Evolutionary conservation across 2,113 vertebrate genomes (phyloP), one percentile per base, ranked within the genome.

Genomic region (Turdus rufiventris): DNA sequence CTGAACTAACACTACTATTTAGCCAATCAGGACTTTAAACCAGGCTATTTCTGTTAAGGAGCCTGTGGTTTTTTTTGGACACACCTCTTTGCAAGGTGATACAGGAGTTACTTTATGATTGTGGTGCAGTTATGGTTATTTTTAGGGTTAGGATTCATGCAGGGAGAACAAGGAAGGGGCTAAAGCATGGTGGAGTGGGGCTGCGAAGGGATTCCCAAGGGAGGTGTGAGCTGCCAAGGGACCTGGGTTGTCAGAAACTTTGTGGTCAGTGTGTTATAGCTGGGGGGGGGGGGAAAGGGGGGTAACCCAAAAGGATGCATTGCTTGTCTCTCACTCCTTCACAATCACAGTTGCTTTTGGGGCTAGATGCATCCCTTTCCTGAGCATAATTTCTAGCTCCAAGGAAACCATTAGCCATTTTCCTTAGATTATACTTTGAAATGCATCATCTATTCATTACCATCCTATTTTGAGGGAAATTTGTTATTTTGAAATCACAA

Each of bases 401-500:
- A 76, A 42, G 50, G 48, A 75, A 87, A 60, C 16, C 38, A 68
- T 78, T 77, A 81, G 26, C 34, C 34, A 45, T 88, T 91, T 91
- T 70, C 70, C 53, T 75, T 66, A 38, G 38, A 70, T 62, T 47
- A 73, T 33, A 31, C 29, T 82, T 82, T 62, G 34, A 91, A 92
- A 77, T 29, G 21, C 62, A 36, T 77, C 24, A 29, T 56, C 91
- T 94, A 25, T 92, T 90, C 45, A n/a, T 89, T 83, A 74, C 62
- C 82, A 21, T 23, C 40, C 65, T 80, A 62, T 88, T 93, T 93
- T 70, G 73, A 93, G 80, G 56, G 36, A 71, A 34, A 25, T 78
- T 91, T 66, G 45, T 93, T 60, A 84, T 94, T 94, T 85, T 89
- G 71, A 95, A 95, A 91, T 90, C 75, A 75, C 36, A 56, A 48